Conservation (phyloP, 2,888 invertebrate genomes). For the Cheilosia scutellata region DNA sequence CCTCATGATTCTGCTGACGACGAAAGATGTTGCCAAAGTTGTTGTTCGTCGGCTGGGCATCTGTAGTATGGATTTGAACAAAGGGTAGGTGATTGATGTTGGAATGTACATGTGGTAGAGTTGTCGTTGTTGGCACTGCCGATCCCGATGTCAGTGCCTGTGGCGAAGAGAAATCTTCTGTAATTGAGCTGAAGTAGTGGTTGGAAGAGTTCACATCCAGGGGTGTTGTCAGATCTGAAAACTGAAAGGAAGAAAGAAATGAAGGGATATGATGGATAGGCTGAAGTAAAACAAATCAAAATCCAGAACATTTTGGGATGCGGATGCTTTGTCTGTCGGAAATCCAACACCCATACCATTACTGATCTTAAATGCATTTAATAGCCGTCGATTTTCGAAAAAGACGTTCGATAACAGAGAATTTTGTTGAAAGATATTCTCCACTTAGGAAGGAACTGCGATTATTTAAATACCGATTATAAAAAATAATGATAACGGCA, state of each 20-base stretch:
- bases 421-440: too few species aligned
- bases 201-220: constrained; percentile 60
- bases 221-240: constrained; percentile 67
- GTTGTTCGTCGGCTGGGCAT: constrained; percentile 80
- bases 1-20: constrained; percentile 79
- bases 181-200: constrained; percentile 71
- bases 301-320: too few species aligned
- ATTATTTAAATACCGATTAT: too few species aligned
- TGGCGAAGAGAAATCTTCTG: constrained; percentile 63
- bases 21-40: constrained; percentile 81
- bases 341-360: too few species aligned
- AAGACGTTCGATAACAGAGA: too few species aligned
- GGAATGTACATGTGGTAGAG: constrained; percentile 38
- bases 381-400: too few species aligned
- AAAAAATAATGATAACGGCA: too few species aligned
- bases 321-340: too few species aligned
- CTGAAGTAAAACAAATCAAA: too few species aligned
- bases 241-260: constrained; percentile 32
- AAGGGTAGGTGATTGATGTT: constrained; percentile 78
- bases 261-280: too few species aligned
- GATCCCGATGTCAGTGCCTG: constrained; percentile 45
- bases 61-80: constrained; percentile 82
- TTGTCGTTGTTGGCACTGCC: constrained; percentile 25
- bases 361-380: too few species aligned
- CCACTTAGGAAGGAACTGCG: too few species aligned